Percentiles rank a stretch among this genome's conserved stretches.
These are phyloP conservation scores for Incurvaria masculella DNA, from an alignment of 2,888 invertebrate species.

Conservation along the genomic window DNA sequence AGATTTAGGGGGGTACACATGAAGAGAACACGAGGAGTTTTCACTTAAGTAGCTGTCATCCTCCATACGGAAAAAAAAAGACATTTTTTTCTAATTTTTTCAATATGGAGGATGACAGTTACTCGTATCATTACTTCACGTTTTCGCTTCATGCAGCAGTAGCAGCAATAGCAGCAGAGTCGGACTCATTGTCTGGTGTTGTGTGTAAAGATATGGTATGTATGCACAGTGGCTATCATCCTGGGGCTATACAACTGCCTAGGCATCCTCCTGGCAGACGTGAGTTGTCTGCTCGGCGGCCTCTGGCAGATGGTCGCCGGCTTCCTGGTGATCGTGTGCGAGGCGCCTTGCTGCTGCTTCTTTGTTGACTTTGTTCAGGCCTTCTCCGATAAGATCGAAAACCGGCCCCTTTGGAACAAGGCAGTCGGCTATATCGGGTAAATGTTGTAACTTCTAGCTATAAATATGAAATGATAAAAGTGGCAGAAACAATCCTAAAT, in stretches of 20 bases:
- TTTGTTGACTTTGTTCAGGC: conserved; percentile 93
- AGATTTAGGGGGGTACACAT: no score
- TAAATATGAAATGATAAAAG: conserved; percentile 5
- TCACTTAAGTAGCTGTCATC: no score
- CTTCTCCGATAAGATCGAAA: conserved; percentile 78
- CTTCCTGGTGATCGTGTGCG: conserved; percentile 82
- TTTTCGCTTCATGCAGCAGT: no score
- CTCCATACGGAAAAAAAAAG: no score
- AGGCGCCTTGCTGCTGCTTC: conserved; percentile 96
- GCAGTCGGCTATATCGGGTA: conserved; percentile 82
- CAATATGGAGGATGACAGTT: no score
- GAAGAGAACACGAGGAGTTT: no score
- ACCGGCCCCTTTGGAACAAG: conserved; percentile 86
- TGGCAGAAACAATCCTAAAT: no score
- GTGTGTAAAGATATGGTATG: no score
- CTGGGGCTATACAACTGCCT: conserved; percentile 76
- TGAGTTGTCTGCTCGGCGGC: conserved; percentile 70
- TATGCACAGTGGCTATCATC: conserved; percentile 73
- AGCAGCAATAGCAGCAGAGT: no score
- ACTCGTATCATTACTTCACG: no score
- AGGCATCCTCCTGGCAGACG: conserved; percentile 59
- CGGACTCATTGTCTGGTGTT: no score
- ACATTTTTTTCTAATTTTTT: no score
- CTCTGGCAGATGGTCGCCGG: conserved; percentile 88
- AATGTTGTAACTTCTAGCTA: conserved; percentile 34